Conservation (phyloP, 92 coral and sea anemone genomes). For the Epizoanthus rinbou region DNA sequence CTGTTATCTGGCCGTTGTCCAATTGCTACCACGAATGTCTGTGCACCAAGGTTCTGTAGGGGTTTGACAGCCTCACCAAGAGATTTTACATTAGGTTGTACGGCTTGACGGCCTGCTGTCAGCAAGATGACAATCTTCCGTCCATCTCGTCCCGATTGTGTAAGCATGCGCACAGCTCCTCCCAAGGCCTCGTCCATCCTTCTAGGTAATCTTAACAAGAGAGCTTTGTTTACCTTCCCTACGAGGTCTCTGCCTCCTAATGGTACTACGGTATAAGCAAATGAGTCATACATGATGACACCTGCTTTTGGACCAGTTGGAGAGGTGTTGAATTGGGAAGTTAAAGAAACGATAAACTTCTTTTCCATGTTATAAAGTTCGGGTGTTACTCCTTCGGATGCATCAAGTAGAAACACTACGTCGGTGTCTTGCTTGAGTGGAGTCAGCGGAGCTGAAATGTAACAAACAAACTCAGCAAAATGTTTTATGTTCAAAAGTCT, state of each 20-base stretch:
- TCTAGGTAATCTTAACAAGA: slow-evolving; percentile 49
- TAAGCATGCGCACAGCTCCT: slow-evolving; percentile 49
- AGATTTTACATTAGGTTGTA: slow-evolving; percentile 45
- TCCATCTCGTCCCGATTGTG: slow-evolving; percentile 48
- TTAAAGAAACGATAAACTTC: slow-evolving; percentile 15
- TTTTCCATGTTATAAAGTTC: slow-evolving; percentile 15
- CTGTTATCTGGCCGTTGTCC: neutral
- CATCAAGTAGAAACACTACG: slow-evolving; percentile 71
- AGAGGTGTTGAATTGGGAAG: slow-evolving; percentile 10
- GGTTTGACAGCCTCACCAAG: slow-evolving; percentile 65
- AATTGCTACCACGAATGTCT: slow-evolving; percentile 72
- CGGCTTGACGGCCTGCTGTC: slow-evolving; percentile 66
- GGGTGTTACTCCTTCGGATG: slow-evolving; percentile 61
- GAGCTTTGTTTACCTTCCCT: slow-evolving; percentile 38
- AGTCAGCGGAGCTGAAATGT: slow-evolving; percentile 22
- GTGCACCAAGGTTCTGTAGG: slow-evolving; percentile 65
- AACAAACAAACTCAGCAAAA: neutral
- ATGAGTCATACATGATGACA: slow-evolving; percentile 59
- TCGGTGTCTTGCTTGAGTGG: slow-evolving; percentile 51
- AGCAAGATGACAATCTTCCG: slow-evolving; percentile 66
- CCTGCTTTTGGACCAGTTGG: slow-evolving; percentile 42
- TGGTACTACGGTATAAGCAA: slow-evolving; percentile 43
- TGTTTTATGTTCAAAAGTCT: too few species aligned
- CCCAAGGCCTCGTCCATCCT: slow-evolving; percentile 68
- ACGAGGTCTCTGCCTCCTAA: slow-evolving; percentile 40